Evolutionary conservation across 2,113 vertebrate species (phyloP).

Genomic region (Sialia sialis): DNA sequence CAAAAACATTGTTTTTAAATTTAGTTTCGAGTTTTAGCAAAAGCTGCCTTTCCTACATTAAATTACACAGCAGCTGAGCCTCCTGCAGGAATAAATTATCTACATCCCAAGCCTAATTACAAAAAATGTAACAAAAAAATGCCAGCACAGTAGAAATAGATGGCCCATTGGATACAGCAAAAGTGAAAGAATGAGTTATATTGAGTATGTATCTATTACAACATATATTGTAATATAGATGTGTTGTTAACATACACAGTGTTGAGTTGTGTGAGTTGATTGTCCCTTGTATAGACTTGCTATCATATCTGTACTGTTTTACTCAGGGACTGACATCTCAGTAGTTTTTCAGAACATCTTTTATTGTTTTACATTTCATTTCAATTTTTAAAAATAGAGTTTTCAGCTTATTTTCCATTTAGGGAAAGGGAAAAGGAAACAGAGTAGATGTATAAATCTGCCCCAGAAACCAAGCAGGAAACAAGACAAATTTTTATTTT

Average conservation of each 20-base stretch:
- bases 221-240: not conserved
- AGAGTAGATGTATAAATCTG: not conserved
- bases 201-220: not conserved
- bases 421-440: not conserved
- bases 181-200: not conserved
- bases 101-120: not conserved
- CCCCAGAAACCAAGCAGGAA: not conserved
- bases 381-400: not conserved
- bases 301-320: not conserved
- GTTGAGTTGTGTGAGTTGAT: not conserved
- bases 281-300: not conserved
- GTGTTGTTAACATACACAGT: not conserved
- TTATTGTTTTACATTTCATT: not conserved
- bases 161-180: not conserved
- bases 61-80: not conserved
- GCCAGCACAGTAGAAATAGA: not conserved
- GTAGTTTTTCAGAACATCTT: not conserved
- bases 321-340: not conserved
- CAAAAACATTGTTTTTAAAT: conserved; percentile 23
- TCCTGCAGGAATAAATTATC: not conserved
- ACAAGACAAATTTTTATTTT: not conserved
- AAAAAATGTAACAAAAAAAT: not conserved
- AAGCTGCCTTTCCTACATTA: not conserved
- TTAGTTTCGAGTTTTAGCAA: conserved; percentile 15
- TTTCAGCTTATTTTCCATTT: not conserved